A percentile compares a stretch with the other conserved stretches of the same genome.
These are phyloP conservation scores for Callionymus lyra DNA, from an alignment of 2,113 vertebrate genomes.

Conservation along the genomic window DNA sequence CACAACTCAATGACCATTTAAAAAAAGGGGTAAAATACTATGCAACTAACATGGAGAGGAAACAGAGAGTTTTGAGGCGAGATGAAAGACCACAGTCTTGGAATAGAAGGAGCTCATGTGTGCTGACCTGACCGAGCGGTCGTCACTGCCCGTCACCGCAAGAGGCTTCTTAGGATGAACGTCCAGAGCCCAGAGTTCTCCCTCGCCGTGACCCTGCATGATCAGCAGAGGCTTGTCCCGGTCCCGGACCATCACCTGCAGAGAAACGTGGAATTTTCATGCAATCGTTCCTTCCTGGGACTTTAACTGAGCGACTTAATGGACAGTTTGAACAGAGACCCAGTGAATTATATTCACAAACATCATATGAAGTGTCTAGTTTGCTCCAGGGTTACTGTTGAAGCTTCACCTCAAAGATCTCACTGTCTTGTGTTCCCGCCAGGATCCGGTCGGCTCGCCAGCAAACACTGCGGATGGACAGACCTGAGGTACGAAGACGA, in stretches of 20 bases:
- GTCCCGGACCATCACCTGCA: constrained; percentile 80
- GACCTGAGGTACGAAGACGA: constrained; percentile 55
- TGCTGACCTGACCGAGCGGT: constrained; percentile 83
- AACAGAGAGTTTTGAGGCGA: no score
- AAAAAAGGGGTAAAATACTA: no score
- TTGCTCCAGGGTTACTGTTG: neutral
- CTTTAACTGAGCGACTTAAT: no score
- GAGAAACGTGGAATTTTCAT: no score
- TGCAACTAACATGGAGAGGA: no score
- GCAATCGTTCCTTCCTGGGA: no score
- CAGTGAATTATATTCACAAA: no score
- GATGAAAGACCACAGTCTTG: neutral
- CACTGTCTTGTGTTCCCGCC: constrained; percentile 91
- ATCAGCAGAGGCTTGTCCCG: constrained; percentile 85
- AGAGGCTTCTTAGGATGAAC: constrained; percentile 89
- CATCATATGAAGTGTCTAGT: no score
- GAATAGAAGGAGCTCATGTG: neutral
- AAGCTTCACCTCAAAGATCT: constrained; percentile 82
- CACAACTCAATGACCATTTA: no score
- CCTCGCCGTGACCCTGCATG: constrained; percentile 95
- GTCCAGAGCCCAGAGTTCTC: constrained; percentile 91
- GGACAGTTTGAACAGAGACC: no score
- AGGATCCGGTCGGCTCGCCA: constrained; percentile 89
- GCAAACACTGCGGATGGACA: constrained; percentile 92
- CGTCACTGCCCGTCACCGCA: constrained; percentile 89